Conservation (phyloP, 1,140 invertebrate genomes). For the Psilanteris sp. region DNA sequence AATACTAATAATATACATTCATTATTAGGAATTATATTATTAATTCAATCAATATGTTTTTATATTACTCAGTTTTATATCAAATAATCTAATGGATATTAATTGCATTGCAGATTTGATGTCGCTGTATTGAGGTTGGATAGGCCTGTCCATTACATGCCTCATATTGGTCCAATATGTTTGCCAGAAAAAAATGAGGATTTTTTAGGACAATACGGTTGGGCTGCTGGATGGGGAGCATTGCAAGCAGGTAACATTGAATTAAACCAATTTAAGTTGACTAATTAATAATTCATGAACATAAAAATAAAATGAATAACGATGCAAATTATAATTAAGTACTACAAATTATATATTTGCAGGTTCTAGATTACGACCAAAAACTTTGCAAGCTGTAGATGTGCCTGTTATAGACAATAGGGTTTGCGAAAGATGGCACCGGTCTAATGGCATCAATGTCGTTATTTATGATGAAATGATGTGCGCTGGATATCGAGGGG, state of each 20-base stretch:
- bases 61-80: too few relatives aligned
- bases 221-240: conserved; percentile 96
- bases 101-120: conserved; percentile 85
- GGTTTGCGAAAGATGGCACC: conserved; percentile 90
- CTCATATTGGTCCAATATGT: conserved; percentile 96
- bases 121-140: conserved; percentile 94
- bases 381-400: conserved; percentile 94
- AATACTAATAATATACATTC: not conserved
- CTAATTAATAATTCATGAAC: conserved; percentile 7
- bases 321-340: too few relatives aligned
- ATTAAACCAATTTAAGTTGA: conserved; percentile 3
- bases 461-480: conserved; percentile 98
- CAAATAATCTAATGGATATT: too few relatives aligned
- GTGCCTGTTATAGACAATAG: conserved; percentile 94
- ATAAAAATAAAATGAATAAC: too few relatives aligned
- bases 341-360: too few relatives aligned
- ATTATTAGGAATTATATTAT: too few relatives aligned
- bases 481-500: conserved; percentile 95
- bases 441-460: conserved; percentile 92
- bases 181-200: conserved; percentile 93
- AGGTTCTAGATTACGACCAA: conserved; percentile 92
- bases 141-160: conserved; percentile 92
- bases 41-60: too few relatives aligned
- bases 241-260: conserved; percentile 84
- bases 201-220: conserved; percentile 93